Base-by-base conservation (phyloP, 1,140 invertebrate genomes). In the Habropoda laboriosa region DNA sequence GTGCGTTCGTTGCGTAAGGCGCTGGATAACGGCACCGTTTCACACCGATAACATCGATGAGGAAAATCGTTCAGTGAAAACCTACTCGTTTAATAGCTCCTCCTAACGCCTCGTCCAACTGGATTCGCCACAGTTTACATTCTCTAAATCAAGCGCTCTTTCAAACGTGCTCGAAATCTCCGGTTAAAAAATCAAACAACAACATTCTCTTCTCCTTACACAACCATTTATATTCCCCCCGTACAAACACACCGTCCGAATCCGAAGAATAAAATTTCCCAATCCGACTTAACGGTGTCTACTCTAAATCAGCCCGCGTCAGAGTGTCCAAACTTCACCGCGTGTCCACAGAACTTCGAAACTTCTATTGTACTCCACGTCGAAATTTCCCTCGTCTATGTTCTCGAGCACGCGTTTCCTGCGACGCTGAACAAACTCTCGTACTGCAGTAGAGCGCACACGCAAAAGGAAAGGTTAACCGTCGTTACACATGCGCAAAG, bases 391-490 rank as follows among this genome's bases (percentile, higher is more conserved):
- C 27, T 40, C 35, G 6, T 16, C 38, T 32, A 32, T 12, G 27
- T 2, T 21, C 24, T 30, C 47, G 12, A 49, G 64, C 24, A 35
- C n/a, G 27, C 64, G 42, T 67, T 71, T 57, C 35, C 35, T 32
- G 49, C 35, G 60, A 55, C 7, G 60, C 27, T 64, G 42, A 38
- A 38, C 35, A 55, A 67, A 66, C 73, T 49, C 49, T n/a, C n/a
- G n/a, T n/a, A n/a, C n/a, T n/a, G n/a, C n/a, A n/a, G 73, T 61
- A 35, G 49, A 45, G 21, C 49, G 24, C 21, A 32, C 18, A 42
- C n/a, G n/a, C 61, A 67, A 76, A 53, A 38, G 30, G 63, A 76
- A 76, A 76, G 74, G 74, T 76, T 76, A 76, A 24, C 40, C n/a
- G 51, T 68, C 63, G 74, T 42, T 55, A 42, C 61, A 32, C 49